These are phyloP conservation scores for Bombyx mandarina DNA, from an alignment of 1,140 invertebrate species.

Conservation along the genomic window DNA sequence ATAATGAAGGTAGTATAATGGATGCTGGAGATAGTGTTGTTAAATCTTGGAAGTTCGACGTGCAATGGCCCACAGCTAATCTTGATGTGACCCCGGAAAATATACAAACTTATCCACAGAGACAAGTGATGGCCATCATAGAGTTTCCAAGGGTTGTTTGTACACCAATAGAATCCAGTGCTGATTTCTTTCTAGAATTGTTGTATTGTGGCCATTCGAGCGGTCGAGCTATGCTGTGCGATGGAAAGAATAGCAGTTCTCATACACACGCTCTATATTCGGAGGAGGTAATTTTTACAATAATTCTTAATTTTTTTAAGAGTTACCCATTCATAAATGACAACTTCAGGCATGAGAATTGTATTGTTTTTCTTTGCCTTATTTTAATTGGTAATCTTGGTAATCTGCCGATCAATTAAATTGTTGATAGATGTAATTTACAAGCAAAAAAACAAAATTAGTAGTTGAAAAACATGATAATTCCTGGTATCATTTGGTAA, in stretches of 20 bases:
- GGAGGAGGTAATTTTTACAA: constrained; percentile 43
- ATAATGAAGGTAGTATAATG: constrained; percentile 37
- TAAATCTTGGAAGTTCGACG: constrained; percentile 76
- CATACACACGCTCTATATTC: constrained; percentile 63
- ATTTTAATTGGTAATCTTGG: too few relatives aligned
- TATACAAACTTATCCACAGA: constrained; percentile 83
- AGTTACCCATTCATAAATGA: neutral
- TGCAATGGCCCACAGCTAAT: constrained; percentile 83
- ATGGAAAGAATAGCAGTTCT: constrained; percentile 62
- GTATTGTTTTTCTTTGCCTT: too few relatives aligned
- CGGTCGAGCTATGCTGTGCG: constrained; percentile 56
- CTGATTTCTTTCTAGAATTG: constrained; percentile 81
- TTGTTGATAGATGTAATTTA: too few relatives aligned
- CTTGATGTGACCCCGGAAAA: constrained; percentile 79
- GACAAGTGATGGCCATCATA: constrained; percentile 78
- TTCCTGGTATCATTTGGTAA: too few relatives aligned
- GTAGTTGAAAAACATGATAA: too few relatives aligned
- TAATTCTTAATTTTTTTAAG: neutral
- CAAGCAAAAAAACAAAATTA: too few relatives aligned
- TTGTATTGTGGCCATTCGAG: constrained; percentile 81
- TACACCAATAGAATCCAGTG: constrained; percentile 73
- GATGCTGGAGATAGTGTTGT: constrained; percentile 56
- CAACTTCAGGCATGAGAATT: too few relatives aligned
- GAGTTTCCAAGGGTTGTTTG: constrained; percentile 81
- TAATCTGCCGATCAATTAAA: too few relatives aligned